These are phyloP conservation scores for Odobenus rosmarus DNA, from an alignment of 2,113 vertebrate genomes.

Conservation along the genomic window DNA sequence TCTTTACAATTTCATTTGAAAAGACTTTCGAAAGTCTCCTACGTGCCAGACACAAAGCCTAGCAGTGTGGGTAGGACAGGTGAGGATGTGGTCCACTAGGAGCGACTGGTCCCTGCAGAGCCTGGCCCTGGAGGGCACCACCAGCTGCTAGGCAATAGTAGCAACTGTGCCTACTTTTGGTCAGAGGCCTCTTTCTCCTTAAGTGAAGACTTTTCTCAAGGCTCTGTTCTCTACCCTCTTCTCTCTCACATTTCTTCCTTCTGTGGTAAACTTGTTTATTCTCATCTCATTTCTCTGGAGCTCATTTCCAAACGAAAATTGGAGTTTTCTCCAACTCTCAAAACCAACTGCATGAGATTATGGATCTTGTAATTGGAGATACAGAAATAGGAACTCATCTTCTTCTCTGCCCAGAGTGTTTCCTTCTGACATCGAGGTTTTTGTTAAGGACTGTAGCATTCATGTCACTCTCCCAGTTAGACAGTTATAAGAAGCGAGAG, in stretches of 20 bases:
- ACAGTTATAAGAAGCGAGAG: background rate
- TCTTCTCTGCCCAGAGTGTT: background rate
- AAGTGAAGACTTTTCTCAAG: background rate
- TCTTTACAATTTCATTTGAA: background rate
- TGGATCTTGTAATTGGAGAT: background rate
- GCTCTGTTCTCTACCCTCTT: background rate
- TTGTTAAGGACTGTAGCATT: background rate
- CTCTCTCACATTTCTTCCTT: background rate
- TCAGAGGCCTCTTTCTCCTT: background rate
- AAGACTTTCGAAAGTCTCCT: background rate
- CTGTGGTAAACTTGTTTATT: background rate
- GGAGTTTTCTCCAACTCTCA: background rate
- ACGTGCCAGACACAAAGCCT: background rate
- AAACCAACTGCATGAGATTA: background rate
- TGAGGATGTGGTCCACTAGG: background rate
- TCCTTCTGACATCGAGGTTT: background rate
- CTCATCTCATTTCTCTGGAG: background rate
- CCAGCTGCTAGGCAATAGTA: background rate
- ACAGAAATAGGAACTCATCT: background rate
- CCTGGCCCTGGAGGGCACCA: background rate
- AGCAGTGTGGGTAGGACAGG: background rate
- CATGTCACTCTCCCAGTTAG: background rate
- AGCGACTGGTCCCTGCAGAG: rapidly evolving
- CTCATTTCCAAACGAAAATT: background rate
- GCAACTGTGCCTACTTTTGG: background rate